phyloP scores from a whole-genome alignment of 2,797 vertebrate species.

The Bradypus variegatus region DNA sequence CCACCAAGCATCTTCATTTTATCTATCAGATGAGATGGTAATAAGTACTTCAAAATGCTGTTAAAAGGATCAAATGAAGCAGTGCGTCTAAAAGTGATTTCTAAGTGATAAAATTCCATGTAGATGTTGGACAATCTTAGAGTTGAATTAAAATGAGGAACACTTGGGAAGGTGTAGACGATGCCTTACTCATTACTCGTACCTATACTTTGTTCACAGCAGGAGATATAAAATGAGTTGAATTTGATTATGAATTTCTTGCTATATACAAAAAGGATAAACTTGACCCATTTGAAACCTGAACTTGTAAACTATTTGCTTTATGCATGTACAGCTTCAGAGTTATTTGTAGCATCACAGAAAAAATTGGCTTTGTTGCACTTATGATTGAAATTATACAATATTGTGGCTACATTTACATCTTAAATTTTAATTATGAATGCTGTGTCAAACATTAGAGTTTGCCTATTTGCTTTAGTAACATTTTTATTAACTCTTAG shows the following conservation, averaged over 20 bases:
- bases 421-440: neutral
- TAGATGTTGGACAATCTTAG: neutral
- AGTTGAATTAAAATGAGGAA: neutral
- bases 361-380: neutral
- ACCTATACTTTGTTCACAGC: neutral
- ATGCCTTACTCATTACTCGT: neutral
- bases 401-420: neutral
- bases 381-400: neutral
- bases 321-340: neutral
- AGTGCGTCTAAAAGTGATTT: neutral
- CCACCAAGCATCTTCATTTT: neutral
- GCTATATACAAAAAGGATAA: neutral
- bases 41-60: neutral
- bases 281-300: neutral
- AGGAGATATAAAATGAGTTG: neutral
- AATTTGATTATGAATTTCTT: conserved; percentile 9
- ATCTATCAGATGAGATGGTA: neutral
- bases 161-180: neutral
- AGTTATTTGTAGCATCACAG: neutral
- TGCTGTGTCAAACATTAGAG: neutral
- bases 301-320: neutral
- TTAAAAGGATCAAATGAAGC: conserved; percentile 49
- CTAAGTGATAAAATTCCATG: neutral
- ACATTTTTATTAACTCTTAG: neutral
- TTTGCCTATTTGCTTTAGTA: neutral